Evolutionary conservation across 2,888 invertebrate genomes (phyloP).

Genomic region (Papilio protenor): DNA sequence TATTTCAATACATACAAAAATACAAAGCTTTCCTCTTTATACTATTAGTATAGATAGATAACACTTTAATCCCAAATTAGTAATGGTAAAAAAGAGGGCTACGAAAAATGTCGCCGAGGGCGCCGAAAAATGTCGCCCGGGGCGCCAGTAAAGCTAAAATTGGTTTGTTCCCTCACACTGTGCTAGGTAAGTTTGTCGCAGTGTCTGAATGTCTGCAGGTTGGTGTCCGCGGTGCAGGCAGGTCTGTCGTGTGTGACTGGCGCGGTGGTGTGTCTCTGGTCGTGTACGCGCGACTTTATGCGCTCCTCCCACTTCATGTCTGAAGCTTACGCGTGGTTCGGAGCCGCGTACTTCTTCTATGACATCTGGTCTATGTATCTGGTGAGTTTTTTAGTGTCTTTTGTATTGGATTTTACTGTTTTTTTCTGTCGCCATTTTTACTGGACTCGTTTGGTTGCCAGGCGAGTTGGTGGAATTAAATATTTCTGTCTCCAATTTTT

Average conservation of each 20-base stretch:
- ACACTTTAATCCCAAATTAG: too few species aligned
- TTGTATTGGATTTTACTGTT: neutral
- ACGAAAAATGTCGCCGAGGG: too few species aligned
- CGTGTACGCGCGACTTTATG: slow-evolving; percentile 87
- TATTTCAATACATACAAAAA: too few species aligned
- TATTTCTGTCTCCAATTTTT: too few species aligned
- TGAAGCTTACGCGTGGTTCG: slow-evolving; percentile 91
- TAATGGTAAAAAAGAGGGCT: too few species aligned
- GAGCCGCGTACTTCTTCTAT: slow-evolving; percentile 91
- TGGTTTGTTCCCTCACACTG: too few species aligned
- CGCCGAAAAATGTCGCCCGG: neutral
- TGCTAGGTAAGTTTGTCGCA: too few species aligned
- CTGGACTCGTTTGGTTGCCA: too few species aligned
- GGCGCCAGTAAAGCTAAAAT: neutral
- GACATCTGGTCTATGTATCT: slow-evolving; percentile 92
- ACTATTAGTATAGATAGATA: too few species aligned
- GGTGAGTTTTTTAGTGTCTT: slow-evolving; percentile 73
- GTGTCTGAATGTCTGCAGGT: slow-evolving; percentile 66
- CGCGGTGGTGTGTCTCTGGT: slow-evolving; percentile 86
- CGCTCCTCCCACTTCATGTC: slow-evolving; percentile 88
- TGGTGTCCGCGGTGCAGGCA: slow-evolving; percentile 90
- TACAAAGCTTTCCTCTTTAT: too few species aligned
- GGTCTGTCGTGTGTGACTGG: slow-evolving; percentile 87
- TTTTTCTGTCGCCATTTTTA: neutral
- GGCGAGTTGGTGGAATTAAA: too few species aligned